Conservation (phyloP, 2,113 vertebrate species). For the Corythoichthys intestinalis region DNA sequence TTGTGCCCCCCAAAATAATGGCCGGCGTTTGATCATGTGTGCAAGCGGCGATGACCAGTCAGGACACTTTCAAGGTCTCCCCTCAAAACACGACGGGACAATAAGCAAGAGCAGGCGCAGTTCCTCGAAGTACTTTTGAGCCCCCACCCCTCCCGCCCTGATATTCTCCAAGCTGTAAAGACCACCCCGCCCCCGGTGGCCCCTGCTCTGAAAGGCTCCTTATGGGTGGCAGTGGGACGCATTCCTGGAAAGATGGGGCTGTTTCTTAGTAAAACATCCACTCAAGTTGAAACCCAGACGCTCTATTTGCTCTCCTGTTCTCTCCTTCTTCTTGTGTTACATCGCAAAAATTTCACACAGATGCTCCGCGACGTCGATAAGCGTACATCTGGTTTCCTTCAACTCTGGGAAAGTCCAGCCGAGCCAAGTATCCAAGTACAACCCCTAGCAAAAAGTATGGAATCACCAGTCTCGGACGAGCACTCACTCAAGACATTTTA, state of each 20-base stretch:
- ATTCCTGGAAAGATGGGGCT: slow-evolving; percentile 37
- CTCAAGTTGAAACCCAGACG: neutral
- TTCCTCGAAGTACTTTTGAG: slow-evolving; percentile 32
- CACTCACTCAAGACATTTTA: too few relatives aligned
- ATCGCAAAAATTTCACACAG: neutral
- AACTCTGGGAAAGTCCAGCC: neutral
- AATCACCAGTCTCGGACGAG: too few relatives aligned
- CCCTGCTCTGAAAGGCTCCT: neutral
- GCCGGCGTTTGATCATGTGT: slow-evolving; percentile 58
- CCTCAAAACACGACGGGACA: slow-evolving; percentile 49
- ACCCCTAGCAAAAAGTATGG: too few relatives aligned
- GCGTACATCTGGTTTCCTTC: neutral
- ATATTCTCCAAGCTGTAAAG: slow-evolving; percentile 35
- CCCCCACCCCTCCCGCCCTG: slow-evolving; percentile 12
- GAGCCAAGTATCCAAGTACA: too few relatives aligned
- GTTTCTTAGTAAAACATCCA: slow-evolving; percentile 32
- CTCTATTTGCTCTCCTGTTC: neutral
- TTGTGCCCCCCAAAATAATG: slow-evolving; percentile 60
- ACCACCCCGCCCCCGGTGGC: neutral
- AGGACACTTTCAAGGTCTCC: slow-evolving; percentile 49
- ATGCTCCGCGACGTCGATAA: neutral
- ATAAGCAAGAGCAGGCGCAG: slow-evolving; percentile 34
- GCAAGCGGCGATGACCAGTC: slow-evolving; percentile 60
- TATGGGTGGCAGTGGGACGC: neutral
- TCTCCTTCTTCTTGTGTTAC: neutral